Percentiles rank a stretch among this genome's conserved stretches.
These are phyloP conservation scores for Drosophila atroscutellata DNA, from an alignment of 2,888 invertebrate genomes.

Conservation along the genomic window DNA sequence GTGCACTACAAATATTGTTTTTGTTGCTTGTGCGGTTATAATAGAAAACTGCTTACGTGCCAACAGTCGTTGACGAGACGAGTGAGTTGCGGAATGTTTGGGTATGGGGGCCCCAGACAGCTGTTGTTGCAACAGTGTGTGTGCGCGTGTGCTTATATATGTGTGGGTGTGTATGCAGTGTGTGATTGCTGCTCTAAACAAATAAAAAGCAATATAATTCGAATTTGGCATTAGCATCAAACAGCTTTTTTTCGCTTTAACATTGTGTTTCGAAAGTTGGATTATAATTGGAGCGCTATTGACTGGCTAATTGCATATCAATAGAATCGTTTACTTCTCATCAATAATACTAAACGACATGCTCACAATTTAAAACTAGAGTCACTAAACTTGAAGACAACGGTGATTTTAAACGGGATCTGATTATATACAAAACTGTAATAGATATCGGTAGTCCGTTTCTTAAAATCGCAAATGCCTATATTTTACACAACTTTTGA, in stretches of 20 bases:
- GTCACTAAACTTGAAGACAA: background rate
- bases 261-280: too few relatives aligned
- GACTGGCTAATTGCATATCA: background rate
- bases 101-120: constrained; percentile 33
- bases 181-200: constrained; percentile 44
- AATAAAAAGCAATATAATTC: constrained; percentile 48
- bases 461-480: background rate
- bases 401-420: background rate
- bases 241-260: constrained; percentile 5
- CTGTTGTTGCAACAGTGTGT: constrained; percentile 25
- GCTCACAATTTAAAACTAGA: too few relatives aligned
- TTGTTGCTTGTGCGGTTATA: constrained; percentile 63
- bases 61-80: constrained; percentile 46
- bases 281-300: background rate
- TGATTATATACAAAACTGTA: background rate
- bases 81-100: constrained; percentile 3
- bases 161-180: constrained; percentile 1
- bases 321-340: background rate
- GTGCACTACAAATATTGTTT: constrained; percentile 48
- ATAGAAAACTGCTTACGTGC: constrained; percentile 77
- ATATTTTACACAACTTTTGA: background rate
- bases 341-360: background rate
- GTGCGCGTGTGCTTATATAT: constrained; percentile 1
- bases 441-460: background rate
- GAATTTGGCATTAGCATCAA: constrained; percentile 38